A percentile compares a stretch with the other conserved stretches of the same genome.
phyloP scores from a whole-genome alignment of 2,888 invertebrate species.

The Drosophila histrio region DNA sequence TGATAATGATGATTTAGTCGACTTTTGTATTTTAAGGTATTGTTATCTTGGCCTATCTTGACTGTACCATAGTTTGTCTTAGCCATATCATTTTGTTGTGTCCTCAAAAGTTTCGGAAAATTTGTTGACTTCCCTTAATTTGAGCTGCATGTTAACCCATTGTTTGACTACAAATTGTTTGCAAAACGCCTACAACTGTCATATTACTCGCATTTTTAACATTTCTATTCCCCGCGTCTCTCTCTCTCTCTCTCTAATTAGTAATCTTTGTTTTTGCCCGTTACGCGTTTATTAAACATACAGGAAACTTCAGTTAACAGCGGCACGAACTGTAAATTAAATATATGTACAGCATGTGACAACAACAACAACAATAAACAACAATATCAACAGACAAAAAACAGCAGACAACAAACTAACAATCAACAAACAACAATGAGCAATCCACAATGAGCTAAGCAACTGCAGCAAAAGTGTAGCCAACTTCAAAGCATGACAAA shows the following conservation, averaged over 20 bases:
- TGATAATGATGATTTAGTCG: too few relatives aligned
- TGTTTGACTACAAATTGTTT: constrained; percentile 10
- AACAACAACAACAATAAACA: constrained; percentile 5
- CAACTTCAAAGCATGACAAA: constrained; percentile 25
- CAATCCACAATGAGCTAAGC: constrained; percentile 38
- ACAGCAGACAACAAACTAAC: constrained; percentile 9
- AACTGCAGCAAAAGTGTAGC: constrained; percentile 37
- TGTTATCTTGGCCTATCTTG: too few relatives aligned
- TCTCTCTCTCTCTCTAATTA: constrained; percentile 22
- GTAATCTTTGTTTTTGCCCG: constrained; percentile 21
- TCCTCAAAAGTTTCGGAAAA: not conserved
- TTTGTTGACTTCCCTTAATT: not conserved
- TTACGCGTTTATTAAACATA: constrained; percentile 54
- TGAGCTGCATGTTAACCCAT: not conserved
- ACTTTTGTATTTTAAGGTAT: too few relatives aligned
- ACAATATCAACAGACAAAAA: constrained; percentile 1
- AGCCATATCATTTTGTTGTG: not conserved
- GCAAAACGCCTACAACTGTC: constrained; percentile 50
- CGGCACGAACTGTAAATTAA: constrained; percentile 54
- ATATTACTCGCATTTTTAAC: not conserved
- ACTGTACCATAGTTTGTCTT: too few relatives aligned
- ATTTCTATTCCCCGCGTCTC: not conserved
- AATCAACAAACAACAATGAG: constrained; percentile 26
- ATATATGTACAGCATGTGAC: constrained; percentile 20
- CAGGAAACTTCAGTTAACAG: constrained; percentile 49